These are phyloP conservation scores for Artibeus jamaicensis DNA, from an alignment of 2,797 vertebrate genomes.

Conservation along the genomic window DNA sequence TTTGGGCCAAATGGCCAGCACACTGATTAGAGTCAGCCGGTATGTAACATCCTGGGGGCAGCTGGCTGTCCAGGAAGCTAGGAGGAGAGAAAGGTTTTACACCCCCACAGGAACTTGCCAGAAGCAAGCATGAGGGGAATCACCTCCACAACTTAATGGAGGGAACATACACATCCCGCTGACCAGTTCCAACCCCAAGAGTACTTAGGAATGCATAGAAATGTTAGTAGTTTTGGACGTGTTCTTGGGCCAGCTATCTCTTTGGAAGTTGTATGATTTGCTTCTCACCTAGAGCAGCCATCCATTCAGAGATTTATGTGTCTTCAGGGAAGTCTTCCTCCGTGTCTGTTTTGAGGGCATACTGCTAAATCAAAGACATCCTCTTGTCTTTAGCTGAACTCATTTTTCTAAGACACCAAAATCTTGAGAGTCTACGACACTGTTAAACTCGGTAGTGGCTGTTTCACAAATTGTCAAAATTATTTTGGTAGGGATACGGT, in stretches of 20 bases:
- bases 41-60: neutral
- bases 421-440: neutral
- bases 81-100: neutral
- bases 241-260: neutral
- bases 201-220: neutral
- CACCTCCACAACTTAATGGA: neutral
- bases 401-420: neutral
- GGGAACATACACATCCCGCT: neutral
- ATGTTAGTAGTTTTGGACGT: neutral
- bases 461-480: neutral
- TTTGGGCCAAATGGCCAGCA: conserved; percentile 15
- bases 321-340: neutral
- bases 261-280: neutral
- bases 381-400: neutral
- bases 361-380: neutral
- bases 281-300: neutral
- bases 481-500: neutral
- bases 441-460: neutral
- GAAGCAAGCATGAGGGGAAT: conserved; percentile 12
- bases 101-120: neutral
- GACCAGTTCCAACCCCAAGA: neutral
- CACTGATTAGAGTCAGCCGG: neutral
- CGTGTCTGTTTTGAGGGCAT: neutral
- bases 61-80: neutral
- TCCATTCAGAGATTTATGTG: neutral